phyloP scores from a whole-genome alignment of 1,140 invertebrate genomes.

The Drosophila hydei region DNA sequence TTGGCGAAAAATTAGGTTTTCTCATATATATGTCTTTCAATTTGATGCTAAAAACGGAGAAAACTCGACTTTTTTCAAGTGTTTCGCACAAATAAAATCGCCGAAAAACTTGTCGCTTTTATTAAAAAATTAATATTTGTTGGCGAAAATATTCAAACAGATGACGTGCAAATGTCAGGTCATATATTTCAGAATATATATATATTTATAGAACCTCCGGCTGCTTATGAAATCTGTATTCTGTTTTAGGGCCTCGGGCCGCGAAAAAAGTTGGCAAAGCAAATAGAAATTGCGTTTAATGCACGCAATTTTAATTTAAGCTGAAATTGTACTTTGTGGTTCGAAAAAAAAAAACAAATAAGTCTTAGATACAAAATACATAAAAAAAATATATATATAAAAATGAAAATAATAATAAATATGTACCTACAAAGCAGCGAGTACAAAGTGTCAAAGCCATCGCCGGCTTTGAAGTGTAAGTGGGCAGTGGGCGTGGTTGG shows the following conservation, averaged over 20 bases:
- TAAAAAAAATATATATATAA: constrained; percentile 10
- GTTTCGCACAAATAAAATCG: not conserved
- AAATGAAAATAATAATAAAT: constrained; percentile 15
- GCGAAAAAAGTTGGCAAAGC: constrained; percentile 15
- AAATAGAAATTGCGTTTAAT: constrained; percentile 53
- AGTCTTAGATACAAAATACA: constrained; percentile 10
- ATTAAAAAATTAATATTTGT: not conserved
- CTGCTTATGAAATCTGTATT: constrained; percentile 19
- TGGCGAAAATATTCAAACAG: no score
- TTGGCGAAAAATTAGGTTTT: no score
- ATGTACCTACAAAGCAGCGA: constrained; percentile 8
- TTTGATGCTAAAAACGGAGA: no score
- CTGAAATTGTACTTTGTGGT: constrained; percentile 37
- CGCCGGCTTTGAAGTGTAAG: constrained; percentile 33
- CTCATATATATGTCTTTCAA: no score
- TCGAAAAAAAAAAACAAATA: constrained; percentile 23
- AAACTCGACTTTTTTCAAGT: no score
- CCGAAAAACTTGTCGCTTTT: not conserved
- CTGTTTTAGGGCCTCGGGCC: not conserved
- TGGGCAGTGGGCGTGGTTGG: not conserved
- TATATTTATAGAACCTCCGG: not conserved
- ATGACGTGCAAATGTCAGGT: no score
- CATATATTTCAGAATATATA: not conserved
- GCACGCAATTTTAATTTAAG: constrained; percentile 43
- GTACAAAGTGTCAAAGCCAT: constrained; percentile 30